Base-by-base conservation (phyloP, 1,140 invertebrate species). In the Vollenhovia emeryi region DNA sequence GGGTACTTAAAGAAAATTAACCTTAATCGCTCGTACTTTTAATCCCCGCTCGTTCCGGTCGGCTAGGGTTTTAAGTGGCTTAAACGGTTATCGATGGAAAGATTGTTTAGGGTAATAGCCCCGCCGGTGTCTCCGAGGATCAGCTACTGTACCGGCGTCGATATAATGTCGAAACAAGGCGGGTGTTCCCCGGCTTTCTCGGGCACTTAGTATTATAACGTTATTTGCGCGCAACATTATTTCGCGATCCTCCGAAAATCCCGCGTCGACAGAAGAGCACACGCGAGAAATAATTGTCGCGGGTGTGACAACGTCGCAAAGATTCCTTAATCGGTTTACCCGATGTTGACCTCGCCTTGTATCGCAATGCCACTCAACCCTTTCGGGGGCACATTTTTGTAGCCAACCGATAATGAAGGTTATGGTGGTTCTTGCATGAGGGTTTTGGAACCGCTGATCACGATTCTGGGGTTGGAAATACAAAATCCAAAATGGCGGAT, bases 1-100 rank as follows among this genome's bases (percentile, higher is more conserved):
- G 85, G 85, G 87, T 90, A 73, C 88, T 90, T 89, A 52, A 90
- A 87, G 85, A 90, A 89, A 90, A 90, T 89, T 84, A 90, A 89
- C 85, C 85, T 89, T 89, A 87, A 89, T 89, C 85, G 87, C 74
- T 55, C 48, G 79, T 76, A 90, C 88, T 89, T 90, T 90, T 90
- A 90, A 89, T 89, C 88, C 85, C 57, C 33, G 52, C 24, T 74
- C 75, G 85, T 64, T 87, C 87, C 74, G 55, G 50, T 89, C 86
- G 88, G 74, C 85, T 57, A 43, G 50, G 55, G 76, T 89, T 86
- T n/a, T 87, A 89, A 89, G 86, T 68, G 75, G 69, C 80, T 90
- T 87, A 82, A 89, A 83, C 62, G 85, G 69, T 87, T 89, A 90
- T 87, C 79, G 88, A 89, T 82, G 52, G 79, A 89, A 89, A 83